Base-by-base conservation (phyloP, 1,140 invertebrate genomes). In the Phymastichus coffea region DNA sequence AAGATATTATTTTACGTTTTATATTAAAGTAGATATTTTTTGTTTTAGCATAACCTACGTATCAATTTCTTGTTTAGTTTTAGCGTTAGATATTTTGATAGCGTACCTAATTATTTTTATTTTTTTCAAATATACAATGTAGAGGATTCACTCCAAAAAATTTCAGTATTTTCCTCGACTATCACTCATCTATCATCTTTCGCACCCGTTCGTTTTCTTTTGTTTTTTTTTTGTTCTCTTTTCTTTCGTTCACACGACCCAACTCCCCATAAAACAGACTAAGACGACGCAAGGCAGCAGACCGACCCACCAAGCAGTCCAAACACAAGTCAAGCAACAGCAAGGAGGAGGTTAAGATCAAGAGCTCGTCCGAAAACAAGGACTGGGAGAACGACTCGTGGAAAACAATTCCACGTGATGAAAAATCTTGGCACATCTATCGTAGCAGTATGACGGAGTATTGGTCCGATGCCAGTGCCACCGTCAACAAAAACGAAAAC, bases 401-500 rank as follows among this genome's bases (percentile, higher is more conserved):
- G 78, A 80, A 80, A 51, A 78, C 77, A 12, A 75, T 78, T 54
- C 73, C 77, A 0, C 67, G 68, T 10, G 78, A 81, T 6, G 79
- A 82, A 47, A 78, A 80, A 38, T 80, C 74, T 40, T 83, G 81
- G 81, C 78, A 83, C 2, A 65, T 79, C 6, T 81, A 81, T 54
- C 72, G 79, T 43, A 79, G 71, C 3, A 75, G 76, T 4, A 78
- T 81, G 69, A 78, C 80, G 64, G 80, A 82, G 55, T 66, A 81
- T 4, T 81, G 79, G 80, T 75, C 75, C 20, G 79, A 82, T 10
- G 65, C 71, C 0, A 70, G 70, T 25, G 69, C 59, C 22, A 69
- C 67, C 14, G 54, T 43, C 4, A 61, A 67, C 37, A 74, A 73
- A 35, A 70, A 63, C 7, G 73, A 72, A 19, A 64, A 59, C 22